Evolutionary conservation across 2,888 invertebrate species (phyloP).

Genomic region (Petrolisthes manimaculis): DNA sequence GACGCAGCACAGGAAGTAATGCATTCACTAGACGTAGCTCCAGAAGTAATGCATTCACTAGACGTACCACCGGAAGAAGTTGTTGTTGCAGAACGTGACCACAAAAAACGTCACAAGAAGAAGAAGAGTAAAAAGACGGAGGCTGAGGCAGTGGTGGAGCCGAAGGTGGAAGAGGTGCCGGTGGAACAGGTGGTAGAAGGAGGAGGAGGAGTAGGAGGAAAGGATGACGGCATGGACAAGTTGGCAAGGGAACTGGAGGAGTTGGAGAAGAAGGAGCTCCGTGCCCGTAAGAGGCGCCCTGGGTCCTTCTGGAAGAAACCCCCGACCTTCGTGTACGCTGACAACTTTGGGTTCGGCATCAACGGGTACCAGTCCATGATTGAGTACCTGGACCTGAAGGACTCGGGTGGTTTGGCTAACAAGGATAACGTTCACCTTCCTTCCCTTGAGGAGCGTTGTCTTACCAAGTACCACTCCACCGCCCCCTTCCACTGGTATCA

Average conservation of each 20-base stretch:
- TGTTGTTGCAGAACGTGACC: not conserved
- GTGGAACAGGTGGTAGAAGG: not conserved
- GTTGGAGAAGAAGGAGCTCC: slow-evolving; percentile 32
- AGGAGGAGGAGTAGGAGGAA: not conserved
- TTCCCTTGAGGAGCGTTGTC: slow-evolving; percentile 79
- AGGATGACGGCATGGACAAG: not conserved
- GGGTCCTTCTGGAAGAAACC: slow-evolving; percentile 73
- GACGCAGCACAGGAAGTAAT: too few relatives aligned
- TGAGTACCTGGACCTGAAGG: slow-evolving; percentile 83
- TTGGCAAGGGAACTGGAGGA: slow-evolving; percentile 10
- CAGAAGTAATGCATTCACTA: too few relatives aligned
- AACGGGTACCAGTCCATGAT: slow-evolving; percentile 90
- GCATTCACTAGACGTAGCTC: too few relatives aligned
- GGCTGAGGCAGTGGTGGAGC: not conserved
- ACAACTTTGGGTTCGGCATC: slow-evolving; percentile 86
- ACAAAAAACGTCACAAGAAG: not conserved
- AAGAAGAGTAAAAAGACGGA: not conserved
- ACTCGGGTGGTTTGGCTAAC: slow-evolving; percentile 67
- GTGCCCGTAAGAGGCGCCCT: slow-evolving; percentile 34
- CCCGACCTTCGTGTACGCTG: slow-evolving; percentile 80
- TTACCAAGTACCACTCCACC: slow-evolving; percentile 78
- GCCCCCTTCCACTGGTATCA: slow-evolving; percentile 77
- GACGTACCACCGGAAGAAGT: too few relatives aligned
- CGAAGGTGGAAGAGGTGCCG: not conserved
- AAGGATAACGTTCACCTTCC: slow-evolving; percentile 75